Conservation (phyloP, 1,140 invertebrate species). For the Heliothis virescens region DNA sequence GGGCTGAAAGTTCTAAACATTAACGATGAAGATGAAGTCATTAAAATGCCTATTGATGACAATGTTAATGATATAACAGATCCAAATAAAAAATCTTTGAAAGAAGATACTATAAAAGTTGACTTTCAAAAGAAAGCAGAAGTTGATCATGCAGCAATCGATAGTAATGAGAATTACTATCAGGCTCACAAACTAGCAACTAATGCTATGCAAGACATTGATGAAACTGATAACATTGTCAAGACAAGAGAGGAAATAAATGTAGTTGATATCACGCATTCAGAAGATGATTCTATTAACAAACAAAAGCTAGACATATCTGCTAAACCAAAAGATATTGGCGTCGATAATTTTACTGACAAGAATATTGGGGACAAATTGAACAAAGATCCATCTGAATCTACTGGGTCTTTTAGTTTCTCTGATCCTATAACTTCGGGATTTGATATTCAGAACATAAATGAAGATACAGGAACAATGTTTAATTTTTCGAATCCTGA, state of each 20-base stretch:
- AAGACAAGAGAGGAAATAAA: too few relatives aligned
- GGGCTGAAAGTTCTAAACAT: not conserved
- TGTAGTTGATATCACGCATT: too few relatives aligned
- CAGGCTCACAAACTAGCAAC: not conserved
- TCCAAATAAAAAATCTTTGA: too few relatives aligned
- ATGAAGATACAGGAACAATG: not conserved
- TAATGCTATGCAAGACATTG: not conserved
- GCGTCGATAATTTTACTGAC: not conserved
- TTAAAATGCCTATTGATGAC: not conserved
- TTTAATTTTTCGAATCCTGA: not conserved
- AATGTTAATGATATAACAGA: not conserved
- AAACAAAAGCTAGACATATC: too few relatives aligned
- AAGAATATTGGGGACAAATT: not conserved
- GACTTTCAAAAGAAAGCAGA: too few relatives aligned
- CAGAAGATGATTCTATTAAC: too few relatives aligned
- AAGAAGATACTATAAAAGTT: too few relatives aligned
- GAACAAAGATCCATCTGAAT: not conserved
- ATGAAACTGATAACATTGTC: too few relatives aligned
- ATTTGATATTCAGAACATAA: not conserved
- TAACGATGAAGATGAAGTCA: not conserved
- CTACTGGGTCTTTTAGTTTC: not conserved
- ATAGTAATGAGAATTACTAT: not conserved
- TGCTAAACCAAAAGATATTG: too few relatives aligned
- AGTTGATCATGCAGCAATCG: too few relatives aligned
- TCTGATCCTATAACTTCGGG: not conserved